Conservation (phyloP, 1,140 invertebrate species). For the Trialeurodes vaporariorum region DNA sequence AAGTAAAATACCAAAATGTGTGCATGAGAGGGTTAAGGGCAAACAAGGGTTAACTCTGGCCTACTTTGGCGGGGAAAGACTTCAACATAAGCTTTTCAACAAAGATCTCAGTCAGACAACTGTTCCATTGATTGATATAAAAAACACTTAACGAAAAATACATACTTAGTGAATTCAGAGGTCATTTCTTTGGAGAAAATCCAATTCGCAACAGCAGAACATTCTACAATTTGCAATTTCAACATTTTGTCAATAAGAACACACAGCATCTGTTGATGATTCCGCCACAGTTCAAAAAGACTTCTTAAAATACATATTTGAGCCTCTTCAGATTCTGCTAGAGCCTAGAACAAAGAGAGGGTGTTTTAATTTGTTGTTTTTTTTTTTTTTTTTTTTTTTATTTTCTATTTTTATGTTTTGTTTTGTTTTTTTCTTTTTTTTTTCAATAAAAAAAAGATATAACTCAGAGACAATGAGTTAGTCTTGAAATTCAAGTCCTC, state of each 20-base stretch:
- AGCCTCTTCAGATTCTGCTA: slow-evolving; percentile 88
- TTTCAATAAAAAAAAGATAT: slow-evolving; percentile 2
- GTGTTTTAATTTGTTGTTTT: neutral
- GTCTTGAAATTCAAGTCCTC: too few relatives aligned
- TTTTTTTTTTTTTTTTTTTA: too few relatives aligned
- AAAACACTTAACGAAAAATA: too few relatives aligned
- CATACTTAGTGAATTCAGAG: slow-evolving; percentile 77
- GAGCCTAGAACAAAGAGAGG: slow-evolving; percentile 40
- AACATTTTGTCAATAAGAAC: slow-evolving; percentile 94
- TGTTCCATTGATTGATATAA: too few relatives aligned
- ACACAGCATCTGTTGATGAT: slow-evolving; percentile 94
- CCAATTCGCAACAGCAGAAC: slow-evolving; percentile 95
- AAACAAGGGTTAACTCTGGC: too few relatives aligned
- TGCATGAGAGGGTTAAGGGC: too few relatives aligned
- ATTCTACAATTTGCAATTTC: slow-evolving; percentile 94
- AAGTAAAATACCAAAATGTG: too few relatives aligned
- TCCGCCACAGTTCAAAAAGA: slow-evolving; percentile 86
- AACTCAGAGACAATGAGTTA: neutral
- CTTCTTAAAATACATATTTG: slow-evolving; percentile 90
- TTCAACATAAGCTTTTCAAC: too few relatives aligned
- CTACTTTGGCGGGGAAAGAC: too few relatives aligned
- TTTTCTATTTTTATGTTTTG: too few relatives aligned
- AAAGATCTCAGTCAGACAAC: too few relatives aligned
- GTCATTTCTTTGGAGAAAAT: slow-evolving; percentile 96
- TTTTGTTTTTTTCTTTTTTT: too few relatives aligned